phyloP scores from a whole-genome alignment of 2,797 vertebrate genomes.

The Ceryle rudis region DNA sequence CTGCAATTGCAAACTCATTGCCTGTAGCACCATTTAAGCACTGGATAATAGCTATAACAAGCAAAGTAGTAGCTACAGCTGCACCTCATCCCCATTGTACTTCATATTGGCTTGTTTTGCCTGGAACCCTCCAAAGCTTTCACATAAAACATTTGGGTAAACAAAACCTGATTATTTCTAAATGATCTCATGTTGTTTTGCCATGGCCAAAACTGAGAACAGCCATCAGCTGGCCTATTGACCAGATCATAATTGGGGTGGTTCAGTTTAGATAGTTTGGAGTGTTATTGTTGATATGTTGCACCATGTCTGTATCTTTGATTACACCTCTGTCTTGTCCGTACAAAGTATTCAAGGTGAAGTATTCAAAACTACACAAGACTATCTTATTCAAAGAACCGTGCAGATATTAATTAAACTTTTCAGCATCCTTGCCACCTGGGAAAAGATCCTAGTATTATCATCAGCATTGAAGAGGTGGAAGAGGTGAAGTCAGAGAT shows the following conservation, averaged over 20 bases:
- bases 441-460: not conserved
- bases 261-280: not conserved
- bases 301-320: not conserved
- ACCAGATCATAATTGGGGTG: slow-evolving; percentile 23
- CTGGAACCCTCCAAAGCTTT: slow-evolving; percentile 27
- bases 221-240: not conserved
- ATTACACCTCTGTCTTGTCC: not conserved
- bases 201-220: slow-evolving; percentile 45
- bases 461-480: not conserved
- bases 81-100: not conserved
- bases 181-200: slow-evolving; percentile 23
- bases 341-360: not conserved
- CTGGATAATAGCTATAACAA: not conserved
- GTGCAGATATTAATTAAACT: not conserved
- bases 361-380: not conserved
- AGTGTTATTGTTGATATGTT: not conserved
- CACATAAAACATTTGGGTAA: slow-evolving; percentile 10
- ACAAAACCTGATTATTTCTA: slow-evolving; percentile 15
- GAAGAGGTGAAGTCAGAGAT: not conserved
- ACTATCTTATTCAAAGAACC: not conserved
- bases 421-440: not conserved
- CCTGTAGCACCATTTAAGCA: not conserved
- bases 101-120: slow-evolving; percentile 27
- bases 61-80: slow-evolving; percentile 17
- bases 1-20: not conserved